Base-by-base conservation (phyloP, 2,888 invertebrate species). In the Anoplius nigerrimus region DNA sequence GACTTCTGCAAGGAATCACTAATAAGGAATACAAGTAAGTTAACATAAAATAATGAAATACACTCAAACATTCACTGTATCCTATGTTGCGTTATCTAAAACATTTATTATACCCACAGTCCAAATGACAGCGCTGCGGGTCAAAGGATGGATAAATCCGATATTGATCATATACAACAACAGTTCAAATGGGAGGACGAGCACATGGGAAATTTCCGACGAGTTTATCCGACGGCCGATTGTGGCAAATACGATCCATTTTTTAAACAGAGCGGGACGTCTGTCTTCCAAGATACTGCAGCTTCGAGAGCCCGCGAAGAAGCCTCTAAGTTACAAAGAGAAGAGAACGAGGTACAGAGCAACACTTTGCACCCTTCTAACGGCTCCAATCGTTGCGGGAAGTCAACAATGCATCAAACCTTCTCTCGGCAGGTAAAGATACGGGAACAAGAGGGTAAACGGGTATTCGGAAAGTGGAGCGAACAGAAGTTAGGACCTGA, bases 221-320 rank as follows among this genome's bases (percentile, higher is more conserved):
- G 93, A 69, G 92, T 95, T 64, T 95, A 94, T 90, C 95, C 95
- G 0, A 91, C 92, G 27, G 69, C 86, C 0, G 90, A 91, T 66
- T 84, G 86, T 18, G 92, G 92, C 62, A 92, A 92, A 81, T 96
- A 95, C 86, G 91, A 92, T 56, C 90, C 92, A 64, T 93, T 93
- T 83, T 94, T 94, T 86, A 92, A 94, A 82, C 94, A 95, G 89
- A 94, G 93, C 53, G 92, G 93, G 60, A 93, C 92, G 68, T 94
- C 94, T 2, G 89, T 94, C 66, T 95, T 94, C 86, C 93, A 94
- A 56, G 92, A 93, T 75, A 96, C 95, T 0, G 93, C 93, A 0
- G 93, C 95, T 0, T 95, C 95, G 62, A 92, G 94, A 69, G 94
- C 95, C 0, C 91, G 95, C 55, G 95, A 95, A 69, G 94, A 94